These are phyloP conservation scores for Cardiocondyla obscurior DNA, from an alignment of 1,140 invertebrate species.

Conservation along the genomic window DNA sequence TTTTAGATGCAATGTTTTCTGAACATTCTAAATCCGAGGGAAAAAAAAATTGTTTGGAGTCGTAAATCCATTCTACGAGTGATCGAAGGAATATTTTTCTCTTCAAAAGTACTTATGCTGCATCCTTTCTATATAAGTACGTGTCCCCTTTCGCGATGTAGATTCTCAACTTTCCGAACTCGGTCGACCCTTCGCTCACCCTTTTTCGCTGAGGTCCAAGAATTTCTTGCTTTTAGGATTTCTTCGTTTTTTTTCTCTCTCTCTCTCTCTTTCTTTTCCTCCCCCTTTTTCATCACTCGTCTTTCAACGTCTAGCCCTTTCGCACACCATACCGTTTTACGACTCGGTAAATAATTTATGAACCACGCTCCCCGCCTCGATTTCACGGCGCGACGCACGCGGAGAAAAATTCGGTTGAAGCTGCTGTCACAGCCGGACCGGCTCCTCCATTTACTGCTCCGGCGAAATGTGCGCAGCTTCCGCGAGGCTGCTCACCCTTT, in stretches of 20 bases:
- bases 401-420: slow-evolving; percentile 66
- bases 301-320: slow-evolving; percentile 12
- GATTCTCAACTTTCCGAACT: slow-evolving; percentile 28
- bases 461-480: slow-evolving; percentile 30
- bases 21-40: neutral
- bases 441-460: slow-evolving; percentile 33
- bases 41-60: neutral
- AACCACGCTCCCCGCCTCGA: slow-evolving; percentile 63
- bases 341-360: slow-evolving; percentile 77
- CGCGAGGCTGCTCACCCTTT: neutral
- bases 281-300: neutral
- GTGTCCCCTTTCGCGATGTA: slow-evolving; percentile 1
- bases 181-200: neutral
- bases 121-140: neutral
- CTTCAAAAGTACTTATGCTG: neutral
- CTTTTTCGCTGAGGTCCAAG: slow-evolving; percentile 42
- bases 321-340: slow-evolving; percentile 30
- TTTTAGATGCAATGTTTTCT: neutral
- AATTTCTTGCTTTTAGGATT: slow-evolving; percentile 22
- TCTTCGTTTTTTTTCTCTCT: neutral
- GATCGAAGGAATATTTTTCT: slow-evolving; percentile 10
- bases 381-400: slow-evolving; percentile 70
- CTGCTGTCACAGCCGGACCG: slow-evolving; percentile 42
- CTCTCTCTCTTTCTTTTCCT: neutral
- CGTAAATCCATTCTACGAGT: slow-evolving; percentile 21